Evolutionary conservation across 2,888 invertebrate genomes (phyloP).

Genomic region (Zelleria hepariella): DNA sequence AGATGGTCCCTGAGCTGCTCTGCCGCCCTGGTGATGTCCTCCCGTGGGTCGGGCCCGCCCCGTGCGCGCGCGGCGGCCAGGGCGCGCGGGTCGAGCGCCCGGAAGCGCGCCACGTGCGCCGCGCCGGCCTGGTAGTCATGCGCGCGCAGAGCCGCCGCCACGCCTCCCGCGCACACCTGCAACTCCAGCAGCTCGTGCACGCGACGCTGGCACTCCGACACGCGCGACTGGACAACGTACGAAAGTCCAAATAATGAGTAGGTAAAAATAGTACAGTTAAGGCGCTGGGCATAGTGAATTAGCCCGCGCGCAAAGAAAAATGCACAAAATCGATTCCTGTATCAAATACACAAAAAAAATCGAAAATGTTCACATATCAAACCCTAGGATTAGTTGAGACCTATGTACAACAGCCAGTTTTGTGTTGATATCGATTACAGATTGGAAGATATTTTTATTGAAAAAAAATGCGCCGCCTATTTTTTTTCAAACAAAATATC

Average conservation of each 20-base stretch:
- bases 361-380: no score
- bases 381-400: no score
- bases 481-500: no score
- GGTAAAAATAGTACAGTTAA: not conserved
- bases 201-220: constrained; percentile 93
- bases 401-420: no score
- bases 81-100: constrained; percentile 93
- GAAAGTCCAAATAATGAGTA: not conserved
- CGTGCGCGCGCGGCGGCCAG: constrained; percentile 58
- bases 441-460: no score
- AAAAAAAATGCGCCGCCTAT: no score
- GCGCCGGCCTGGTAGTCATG: constrained; percentile 98
- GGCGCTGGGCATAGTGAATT: no score
- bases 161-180: constrained; percentile 97
- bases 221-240: constrained; percentile 78
- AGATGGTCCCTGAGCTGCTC: constrained; percentile 49
- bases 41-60: constrained; percentile 51
- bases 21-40: constrained; percentile 50
- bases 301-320: no score
- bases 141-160: constrained; percentile 91
- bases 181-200: constrained; percentile 96
- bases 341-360: no score
- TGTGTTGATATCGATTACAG: no score
- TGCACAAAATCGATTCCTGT: no score
- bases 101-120: constrained; percentile 93